phyloP scores from a whole-genome alignment of 2,888 invertebrate species.

The Lapara coniferarum region DNA sequence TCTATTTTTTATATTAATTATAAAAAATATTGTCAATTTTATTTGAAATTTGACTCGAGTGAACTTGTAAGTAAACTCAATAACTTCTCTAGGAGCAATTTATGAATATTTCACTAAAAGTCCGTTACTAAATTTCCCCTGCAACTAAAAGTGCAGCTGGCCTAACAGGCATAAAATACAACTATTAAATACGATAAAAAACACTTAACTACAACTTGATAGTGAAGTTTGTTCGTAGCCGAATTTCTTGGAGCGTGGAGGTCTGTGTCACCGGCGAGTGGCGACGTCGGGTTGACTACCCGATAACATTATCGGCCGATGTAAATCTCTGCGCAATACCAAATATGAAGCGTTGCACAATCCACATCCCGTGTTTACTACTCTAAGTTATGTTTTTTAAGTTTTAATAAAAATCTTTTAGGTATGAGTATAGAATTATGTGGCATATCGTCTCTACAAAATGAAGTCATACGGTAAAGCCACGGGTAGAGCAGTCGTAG shows the following conservation, averaged over 20 bases:
- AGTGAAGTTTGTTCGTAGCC: background rate
- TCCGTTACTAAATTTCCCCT: too few relatives aligned
- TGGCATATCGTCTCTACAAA: too few relatives aligned
- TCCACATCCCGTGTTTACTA: conserved; percentile 34
- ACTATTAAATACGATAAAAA: conserved; percentile 1
- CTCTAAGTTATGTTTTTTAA: background rate
- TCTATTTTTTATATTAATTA: background rate
- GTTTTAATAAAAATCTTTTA: too few relatives aligned
- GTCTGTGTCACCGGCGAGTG: conserved; percentile 63
- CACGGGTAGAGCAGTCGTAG: too few relatives aligned
- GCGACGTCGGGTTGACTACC: conserved; percentile 65
- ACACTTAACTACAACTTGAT: background rate
- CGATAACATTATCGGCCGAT: conserved; percentile 65
- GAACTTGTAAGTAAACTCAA: too few relatives aligned
- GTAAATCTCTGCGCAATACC: conserved; percentile 56
- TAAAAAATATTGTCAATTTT: too few relatives aligned
- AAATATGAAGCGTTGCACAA: conserved; percentile 48
- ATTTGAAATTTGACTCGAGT: too few relatives aligned
- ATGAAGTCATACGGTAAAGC: too few relatives aligned
- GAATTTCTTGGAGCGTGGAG: conserved; percentile 36
- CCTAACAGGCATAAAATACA: background rate
- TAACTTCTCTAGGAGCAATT: too few relatives aligned
- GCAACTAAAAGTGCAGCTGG: background rate
- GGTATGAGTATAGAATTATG: too few relatives aligned
- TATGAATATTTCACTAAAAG: too few relatives aligned